A percentile compares a stretch with the other conserved stretches of the same genome.
Conservation (phyloP, 2,797 vertebrate species). For the Oceanodroma leucorhoa region DNA sequence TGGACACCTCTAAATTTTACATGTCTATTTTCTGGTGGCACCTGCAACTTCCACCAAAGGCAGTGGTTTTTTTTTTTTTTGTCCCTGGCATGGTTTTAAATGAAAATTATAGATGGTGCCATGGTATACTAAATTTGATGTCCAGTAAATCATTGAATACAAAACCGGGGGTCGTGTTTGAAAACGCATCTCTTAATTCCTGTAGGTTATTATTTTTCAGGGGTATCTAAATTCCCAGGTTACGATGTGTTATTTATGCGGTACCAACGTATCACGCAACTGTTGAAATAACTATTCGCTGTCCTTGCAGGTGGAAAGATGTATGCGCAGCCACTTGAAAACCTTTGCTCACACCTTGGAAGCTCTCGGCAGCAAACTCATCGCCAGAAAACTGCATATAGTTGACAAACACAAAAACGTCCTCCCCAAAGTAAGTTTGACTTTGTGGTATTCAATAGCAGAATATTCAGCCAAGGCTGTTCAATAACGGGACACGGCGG, state of each 20-base stretch:
- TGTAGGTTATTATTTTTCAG: neutral
- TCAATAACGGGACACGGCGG: rapidly evolving
- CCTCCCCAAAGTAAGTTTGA: neutral
- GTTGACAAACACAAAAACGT: rapidly evolving
- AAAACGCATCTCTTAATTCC: neutral
- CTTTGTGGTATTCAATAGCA: neutral
- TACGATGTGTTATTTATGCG: rapidly evolving
- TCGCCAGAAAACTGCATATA: rapidly evolving
- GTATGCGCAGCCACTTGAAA: neutral
- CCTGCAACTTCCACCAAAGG: neutral
- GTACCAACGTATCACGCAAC: rapidly evolving
- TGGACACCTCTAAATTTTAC: neutral
- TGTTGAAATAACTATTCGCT: neutral
- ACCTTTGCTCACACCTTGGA: neutral
- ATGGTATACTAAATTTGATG: neutral
- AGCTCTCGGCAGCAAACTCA: neutral
- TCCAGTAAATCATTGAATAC: neutral
- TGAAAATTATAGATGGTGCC: neutral
- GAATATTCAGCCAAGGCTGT: neutral
- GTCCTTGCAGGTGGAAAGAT: conserved; percentile 6
- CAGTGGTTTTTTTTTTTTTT: neutral
- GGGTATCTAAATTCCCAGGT: neutral
- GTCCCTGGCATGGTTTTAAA: neutral
- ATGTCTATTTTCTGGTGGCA: neutral
- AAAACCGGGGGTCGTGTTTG: neutral